phyloP scores from a whole-genome alignment of 2,888 invertebrate genomes.

The Ceramica pisi region DNA sequence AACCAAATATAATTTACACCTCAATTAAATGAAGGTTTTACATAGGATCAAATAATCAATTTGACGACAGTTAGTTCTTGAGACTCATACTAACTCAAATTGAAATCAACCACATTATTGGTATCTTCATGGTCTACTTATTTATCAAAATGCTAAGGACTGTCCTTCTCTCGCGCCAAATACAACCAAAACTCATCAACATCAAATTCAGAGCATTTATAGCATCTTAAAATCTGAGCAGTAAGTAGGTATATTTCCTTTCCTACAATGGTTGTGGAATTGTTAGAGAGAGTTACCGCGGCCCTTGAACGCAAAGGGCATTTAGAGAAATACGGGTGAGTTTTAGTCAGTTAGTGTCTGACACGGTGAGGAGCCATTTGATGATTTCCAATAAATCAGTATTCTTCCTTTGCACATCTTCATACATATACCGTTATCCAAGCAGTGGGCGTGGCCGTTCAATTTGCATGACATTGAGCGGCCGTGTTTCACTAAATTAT shows the following conservation, averaged over 20 bases:
- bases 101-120: neutral
- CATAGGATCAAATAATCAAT: neutral
- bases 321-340: too few species aligned
- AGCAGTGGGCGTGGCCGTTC: conserved; percentile 58
- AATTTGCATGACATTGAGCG: conserved; percentile 67
- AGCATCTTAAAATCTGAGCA: conserved; percentile 7
- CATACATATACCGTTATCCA: conserved; percentile 48
- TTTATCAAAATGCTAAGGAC: neutral
- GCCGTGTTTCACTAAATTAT: conserved; percentile 68
- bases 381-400: neutral
- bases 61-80: neutral
- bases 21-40: neutral
- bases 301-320: too few species aligned
- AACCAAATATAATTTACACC: neutral
- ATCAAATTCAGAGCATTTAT: neutral
- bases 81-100: neutral
- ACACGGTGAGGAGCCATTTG: too few species aligned
- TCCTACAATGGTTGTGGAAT: too few species aligned
- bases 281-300: too few species aligned
- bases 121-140: too few species aligned
- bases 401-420: conserved; percentile 37
- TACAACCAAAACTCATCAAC: neutral
- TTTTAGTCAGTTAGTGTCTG: too few species aligned
- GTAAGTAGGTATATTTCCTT: too few species aligned
- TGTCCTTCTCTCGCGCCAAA: too few species aligned